Conservation (phyloP, 2,888 invertebrate species). For the Orthosia gracilis region DNA sequence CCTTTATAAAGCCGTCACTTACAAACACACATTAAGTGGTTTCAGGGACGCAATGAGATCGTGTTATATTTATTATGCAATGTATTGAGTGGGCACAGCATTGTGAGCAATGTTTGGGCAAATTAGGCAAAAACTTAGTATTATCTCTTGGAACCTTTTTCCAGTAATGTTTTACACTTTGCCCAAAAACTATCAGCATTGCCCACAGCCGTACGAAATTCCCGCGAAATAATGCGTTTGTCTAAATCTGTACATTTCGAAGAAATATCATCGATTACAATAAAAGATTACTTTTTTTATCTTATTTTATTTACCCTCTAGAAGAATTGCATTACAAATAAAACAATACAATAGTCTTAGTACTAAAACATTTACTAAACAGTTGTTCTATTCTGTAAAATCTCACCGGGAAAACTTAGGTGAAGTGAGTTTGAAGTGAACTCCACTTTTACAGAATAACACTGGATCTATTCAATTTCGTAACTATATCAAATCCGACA, state of each 20-base stretch:
- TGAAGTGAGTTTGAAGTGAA: neutral
- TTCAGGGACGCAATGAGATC: conserved; percentile 63
- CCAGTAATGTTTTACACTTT: conserved; percentile 7
- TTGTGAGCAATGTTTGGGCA: conserved; percentile 21
- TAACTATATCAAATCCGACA: conserved; percentile 56
- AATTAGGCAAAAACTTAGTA: neutral
- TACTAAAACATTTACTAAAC: conserved; percentile 52
- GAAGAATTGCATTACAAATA: conserved; percentile 30
- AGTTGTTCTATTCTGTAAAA: neutral
- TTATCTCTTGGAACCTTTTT: neutral
- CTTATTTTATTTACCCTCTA: conserved; percentile 43
- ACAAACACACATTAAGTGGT: conserved; percentile 21
- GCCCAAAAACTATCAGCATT: conserved; percentile 25
- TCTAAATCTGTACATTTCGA: conserved; percentile 20
- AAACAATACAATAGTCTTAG: conserved; percentile 46
- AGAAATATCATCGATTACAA: conserved; percentile 42
- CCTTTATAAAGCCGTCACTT: conserved; percentile 27
- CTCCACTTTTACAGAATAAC: conserved; percentile 3
- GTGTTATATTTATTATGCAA: conserved; percentile 23
- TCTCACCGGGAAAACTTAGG: too few species aligned
- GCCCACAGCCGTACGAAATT: conserved; percentile 6
- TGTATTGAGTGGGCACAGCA: conserved; percentile 1
- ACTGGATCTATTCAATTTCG: conserved; percentile 41
- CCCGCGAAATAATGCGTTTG: conserved; percentile 14
- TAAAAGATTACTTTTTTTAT: conserved; percentile 47